Evolutionary conservation across 2,113 vertebrate species (phyloP).

Genomic region (Oryzias celebensis): DNA sequence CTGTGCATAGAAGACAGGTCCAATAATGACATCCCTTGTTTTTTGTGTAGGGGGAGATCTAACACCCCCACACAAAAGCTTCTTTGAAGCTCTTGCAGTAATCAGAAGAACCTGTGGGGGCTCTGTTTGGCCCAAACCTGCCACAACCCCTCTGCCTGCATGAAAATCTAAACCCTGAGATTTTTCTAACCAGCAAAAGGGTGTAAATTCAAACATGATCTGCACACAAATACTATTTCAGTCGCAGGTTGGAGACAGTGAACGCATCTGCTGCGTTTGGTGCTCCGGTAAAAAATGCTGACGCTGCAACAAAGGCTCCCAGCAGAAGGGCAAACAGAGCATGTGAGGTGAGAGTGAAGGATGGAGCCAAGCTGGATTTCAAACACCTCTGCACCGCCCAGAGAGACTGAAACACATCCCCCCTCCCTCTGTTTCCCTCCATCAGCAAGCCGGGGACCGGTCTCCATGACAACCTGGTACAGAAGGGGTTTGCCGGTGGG

Average conservation of each 20-base stretch:
- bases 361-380: not conserved
- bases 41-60: too few species aligned
- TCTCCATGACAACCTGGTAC: slow-evolving; percentile 67
- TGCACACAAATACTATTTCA: not conserved
- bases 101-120: too few species aligned
- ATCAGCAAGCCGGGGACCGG: slow-evolving; percentile 43
- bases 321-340: not conserved
- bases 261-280: slow-evolving; percentile 17
- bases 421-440: slow-evolving; percentile 1
- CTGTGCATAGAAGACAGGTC: too few species aligned
- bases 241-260: not conserved
- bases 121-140: too few species aligned
- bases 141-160: too few species aligned
- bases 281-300: not conserved
- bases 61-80: too few species aligned
- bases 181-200: too few species aligned
- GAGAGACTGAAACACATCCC: not conserved
- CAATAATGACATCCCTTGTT: too few species aligned
- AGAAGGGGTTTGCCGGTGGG: slow-evolving; percentile 65
- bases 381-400: not conserved
- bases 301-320: not conserved
- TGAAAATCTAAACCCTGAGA: too few species aligned
- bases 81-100: too few species aligned
- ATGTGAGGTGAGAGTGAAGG: not conserved
- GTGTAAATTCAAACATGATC: too few species aligned